Percentiles rank a stretch among this genome's conserved stretches.
phyloP scores from a whole-genome alignment of 2,797 vertebrate species.

The Lindbergichthys nudifrons region DNA sequence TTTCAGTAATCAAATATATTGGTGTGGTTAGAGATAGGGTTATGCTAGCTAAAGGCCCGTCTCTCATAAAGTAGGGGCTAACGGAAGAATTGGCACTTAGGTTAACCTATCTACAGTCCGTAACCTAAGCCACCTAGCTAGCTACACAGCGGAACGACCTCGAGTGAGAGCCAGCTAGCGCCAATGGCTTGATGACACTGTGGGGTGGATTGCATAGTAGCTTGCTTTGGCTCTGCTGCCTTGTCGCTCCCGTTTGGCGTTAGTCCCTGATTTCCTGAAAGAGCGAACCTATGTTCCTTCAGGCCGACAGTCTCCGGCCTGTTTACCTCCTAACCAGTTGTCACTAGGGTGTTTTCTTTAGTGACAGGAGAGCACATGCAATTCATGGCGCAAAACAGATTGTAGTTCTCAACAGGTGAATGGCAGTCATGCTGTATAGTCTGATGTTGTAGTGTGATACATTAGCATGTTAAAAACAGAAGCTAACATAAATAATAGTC shows the following conservation, averaged over 20 bases:
- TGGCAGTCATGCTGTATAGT: neutral
- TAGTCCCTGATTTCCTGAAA: conserved; percentile 8
- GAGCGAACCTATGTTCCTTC: conserved; percentile 8
- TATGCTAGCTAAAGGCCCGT: conserved; percentile 60
- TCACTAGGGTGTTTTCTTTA: neutral
- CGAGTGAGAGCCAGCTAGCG: conserved; percentile 5
- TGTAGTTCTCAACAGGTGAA: conserved; percentile 44
- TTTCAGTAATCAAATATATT: conserved; percentile 6
- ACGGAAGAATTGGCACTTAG: conserved; percentile 6
- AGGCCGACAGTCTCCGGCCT: conserved; percentile 39
- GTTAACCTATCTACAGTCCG: conserved; percentile 13
- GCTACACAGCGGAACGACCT: conserved; percentile 10
- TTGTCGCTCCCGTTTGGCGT: conserved; percentile 23
- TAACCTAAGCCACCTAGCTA: conserved; percentile 19
- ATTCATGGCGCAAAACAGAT: neutral
- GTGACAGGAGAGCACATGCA: conserved; percentile 6
- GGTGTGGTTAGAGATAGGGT: conserved; percentile 19
- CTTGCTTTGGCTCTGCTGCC: conserved; percentile 28
- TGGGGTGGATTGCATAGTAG: neutral
- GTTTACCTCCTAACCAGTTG: conserved; percentile 7
- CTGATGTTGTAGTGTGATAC: neutral
- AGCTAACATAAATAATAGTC: neutral
- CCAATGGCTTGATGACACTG: neutral
- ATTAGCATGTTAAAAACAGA: neutral
- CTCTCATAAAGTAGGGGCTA: conserved; percentile 46